Evolutionary conservation across 2,113 vertebrate species (phyloP).

Genomic region (Calypte anna): DNA sequence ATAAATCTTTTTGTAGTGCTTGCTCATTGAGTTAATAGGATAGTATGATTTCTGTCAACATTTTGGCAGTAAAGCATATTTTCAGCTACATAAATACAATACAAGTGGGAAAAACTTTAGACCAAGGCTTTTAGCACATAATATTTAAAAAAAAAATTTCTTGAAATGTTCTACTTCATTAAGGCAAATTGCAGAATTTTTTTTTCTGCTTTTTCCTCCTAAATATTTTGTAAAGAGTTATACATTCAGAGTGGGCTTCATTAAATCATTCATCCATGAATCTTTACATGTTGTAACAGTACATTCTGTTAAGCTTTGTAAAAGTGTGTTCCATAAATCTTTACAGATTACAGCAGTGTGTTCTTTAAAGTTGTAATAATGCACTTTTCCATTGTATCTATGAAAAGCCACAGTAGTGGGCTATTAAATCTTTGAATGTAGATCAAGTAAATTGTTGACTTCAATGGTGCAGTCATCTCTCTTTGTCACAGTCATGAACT

Average conservation of each 20-base stretch:
- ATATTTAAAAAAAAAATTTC: not conserved
- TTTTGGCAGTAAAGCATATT: not conserved
- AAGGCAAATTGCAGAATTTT: not conserved
- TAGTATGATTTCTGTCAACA: rapidly evolving
- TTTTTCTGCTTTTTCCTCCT: not conserved
- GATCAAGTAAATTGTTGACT: too few species aligned
- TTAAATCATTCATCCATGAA: too few species aligned
- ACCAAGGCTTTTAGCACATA: not conserved
- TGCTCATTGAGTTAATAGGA: not conserved
- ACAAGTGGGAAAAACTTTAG: not conserved
- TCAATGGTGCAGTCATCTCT: too few species aligned
- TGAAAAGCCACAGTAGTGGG: too few species aligned
- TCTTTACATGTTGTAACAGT: too few species aligned
- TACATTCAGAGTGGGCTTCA: not conserved
- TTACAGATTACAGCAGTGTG: too few species aligned
- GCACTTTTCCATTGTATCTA: too few species aligned
- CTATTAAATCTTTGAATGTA: too few species aligned
- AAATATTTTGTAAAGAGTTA: not conserved
- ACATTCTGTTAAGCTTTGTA: too few species aligned
- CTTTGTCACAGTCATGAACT: not conserved
- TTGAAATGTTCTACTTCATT: not conserved
- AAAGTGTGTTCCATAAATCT: too few species aligned
- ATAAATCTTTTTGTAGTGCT: not conserved
- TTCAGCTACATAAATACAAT: not conserved
- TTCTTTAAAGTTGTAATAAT: too few species aligned